Base-by-base conservation (phyloP, 2,797 vertebrate species). In the Meriones psammophilus region DNA sequence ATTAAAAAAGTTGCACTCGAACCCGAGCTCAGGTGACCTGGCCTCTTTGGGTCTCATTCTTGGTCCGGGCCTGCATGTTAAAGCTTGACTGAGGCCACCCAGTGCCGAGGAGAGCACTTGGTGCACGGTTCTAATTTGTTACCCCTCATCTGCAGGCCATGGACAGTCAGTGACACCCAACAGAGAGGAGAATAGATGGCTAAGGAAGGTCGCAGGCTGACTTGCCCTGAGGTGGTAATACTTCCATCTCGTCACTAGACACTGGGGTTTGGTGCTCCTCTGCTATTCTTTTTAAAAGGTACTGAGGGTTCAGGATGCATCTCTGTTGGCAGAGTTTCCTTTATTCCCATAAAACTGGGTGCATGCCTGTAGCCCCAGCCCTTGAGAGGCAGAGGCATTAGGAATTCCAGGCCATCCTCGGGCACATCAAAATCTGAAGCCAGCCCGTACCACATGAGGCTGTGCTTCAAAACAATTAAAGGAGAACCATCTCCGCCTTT, bases 91-190 rank as follows among this genome's bases (percentile, higher is more conserved):
- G 33, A 28, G 62, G 66, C n/a, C 14, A 26, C 46, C 66, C 0
- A 24, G 17, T 17, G 33, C 46, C 36, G 13, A 46, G 60, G 39
- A 46, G 0, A 36, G 50, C 12, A 3, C 58, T 79, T 60, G 54
- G 58, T 30, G 7, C 58, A 33, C 22, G 8, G 46, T 33, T 58
- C 15, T 71, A 36, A n/a, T 17, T 69, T 86, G 64, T 28, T 71
- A 15, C 36, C 42, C 30, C 17, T 85, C 17, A 22, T 42, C 33
- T 50, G 39, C 62, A 87, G 42, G 30, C 64, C 30, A 14, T 3
- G 15, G 42, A 58, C 0, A 42, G 42, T 0, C 0, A 42, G 42
- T 0, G n/a, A 46, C 0, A 0, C 36, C 15, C 28, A 50, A 26
- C 0, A 56, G 9, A 14, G n/a, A 15, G 18, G 30, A 20, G 18